Evolutionary conservation across 2,113 vertebrate species (phyloP).

Genomic region (Platichthys flesus): DNA sequence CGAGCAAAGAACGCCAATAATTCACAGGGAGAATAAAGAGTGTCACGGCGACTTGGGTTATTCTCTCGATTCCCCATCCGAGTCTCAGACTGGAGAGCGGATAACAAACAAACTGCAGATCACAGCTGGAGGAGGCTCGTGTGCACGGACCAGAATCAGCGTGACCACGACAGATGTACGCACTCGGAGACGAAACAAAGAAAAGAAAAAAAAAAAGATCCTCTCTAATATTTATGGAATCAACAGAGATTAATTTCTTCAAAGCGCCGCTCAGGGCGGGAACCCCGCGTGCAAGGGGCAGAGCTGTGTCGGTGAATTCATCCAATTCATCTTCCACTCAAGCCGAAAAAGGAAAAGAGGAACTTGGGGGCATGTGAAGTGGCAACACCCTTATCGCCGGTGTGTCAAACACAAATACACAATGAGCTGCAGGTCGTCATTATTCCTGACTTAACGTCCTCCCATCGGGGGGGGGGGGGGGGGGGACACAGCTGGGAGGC

Average conservation of each 20-base stretch:
- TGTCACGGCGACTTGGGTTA: not conserved
- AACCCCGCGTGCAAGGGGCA: constrained; percentile 35
- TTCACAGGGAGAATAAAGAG: constrained; percentile 33
- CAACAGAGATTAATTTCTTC: constrained; percentile 53
- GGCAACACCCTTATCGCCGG: constrained; percentile 29
- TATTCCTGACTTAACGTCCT: constrained; percentile 69
- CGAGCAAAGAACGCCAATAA: constrained; percentile 9
- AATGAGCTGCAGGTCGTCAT: constrained; percentile 69
- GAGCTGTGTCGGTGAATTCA: constrained; percentile 54
- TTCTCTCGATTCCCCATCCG: constrained; percentile 14
- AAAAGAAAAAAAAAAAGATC: constrained; percentile 15
- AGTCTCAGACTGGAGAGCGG: not conserved
- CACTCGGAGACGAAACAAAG: constrained; percentile 4
- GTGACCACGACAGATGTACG: constrained; percentile 20
- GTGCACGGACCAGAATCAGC: constrained; percentile 16
- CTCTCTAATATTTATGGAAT: constrained; percentile 49
- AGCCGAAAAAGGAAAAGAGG: constrained; percentile 7
- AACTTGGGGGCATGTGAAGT: constrained; percentile 36
- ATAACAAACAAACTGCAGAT: constrained; percentile 28
- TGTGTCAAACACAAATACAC: constrained; percentile 50
- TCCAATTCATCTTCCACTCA: constrained; percentile 42
- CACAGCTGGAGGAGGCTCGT: not conserved
- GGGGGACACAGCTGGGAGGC: constrained; percentile 49
- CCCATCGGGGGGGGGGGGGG: constrained; percentile 26
- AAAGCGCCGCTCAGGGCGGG: constrained; percentile 35